Base-by-base conservation (phyloP, 2,797 vertebrate genomes). In the Sebastes taczanowskii region DNA sequence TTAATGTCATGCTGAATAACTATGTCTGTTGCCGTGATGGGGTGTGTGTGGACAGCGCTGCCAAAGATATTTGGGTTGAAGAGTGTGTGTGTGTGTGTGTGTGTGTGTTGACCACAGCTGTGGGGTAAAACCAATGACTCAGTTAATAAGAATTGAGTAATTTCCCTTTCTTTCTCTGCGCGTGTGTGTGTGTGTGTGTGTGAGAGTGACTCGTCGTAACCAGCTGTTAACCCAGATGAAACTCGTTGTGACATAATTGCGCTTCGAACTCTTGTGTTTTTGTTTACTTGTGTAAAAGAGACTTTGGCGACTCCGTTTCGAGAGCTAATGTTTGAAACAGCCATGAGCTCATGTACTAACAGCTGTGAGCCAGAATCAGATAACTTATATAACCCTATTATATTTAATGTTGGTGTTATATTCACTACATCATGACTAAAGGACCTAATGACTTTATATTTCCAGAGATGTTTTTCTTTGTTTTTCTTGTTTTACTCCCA, bases 11-110 rank as follows among this genome's bases (percentile, higher is more conserved):
- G 55, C 61, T 64, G 67, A 62, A 87, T 82, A 34, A 72, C 74
- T 18, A 7, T 64, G 63, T 73, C 30, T 70, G 80, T 74, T 76
- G 59, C 78, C 30, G 58, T 80, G 75, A 83, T 61, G 61, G 74
- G 77, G 68, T 74, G 84, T 90, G 74, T 80, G 78, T 71, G 55
- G 76, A 90, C 80, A 86, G 35, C 0, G 4, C 89, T 91, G 90
- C 83, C 90, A 91, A 62, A 89, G 74, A 81, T 86, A 93, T 93
- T 92, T 93, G 86, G 89, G 90, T 90, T 88, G 89, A 92, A 84
- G 84, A 13, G 85, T 70, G 55, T 58, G 1, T 74, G 42, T 78
- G 68, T 56, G 68, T 73, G 32, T 68, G 74, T 69, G 68, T 73
- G 32, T 35, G 34, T 11, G 32, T 70, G 70, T 74, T 87, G 81